Percentiles rank a stretch among this genome's conserved stretches.
These are phyloP conservation scores for Coregonus sp. DNA, from an alignment of 2,797 vertebrate species.

Conservation along the genomic window DNA sequence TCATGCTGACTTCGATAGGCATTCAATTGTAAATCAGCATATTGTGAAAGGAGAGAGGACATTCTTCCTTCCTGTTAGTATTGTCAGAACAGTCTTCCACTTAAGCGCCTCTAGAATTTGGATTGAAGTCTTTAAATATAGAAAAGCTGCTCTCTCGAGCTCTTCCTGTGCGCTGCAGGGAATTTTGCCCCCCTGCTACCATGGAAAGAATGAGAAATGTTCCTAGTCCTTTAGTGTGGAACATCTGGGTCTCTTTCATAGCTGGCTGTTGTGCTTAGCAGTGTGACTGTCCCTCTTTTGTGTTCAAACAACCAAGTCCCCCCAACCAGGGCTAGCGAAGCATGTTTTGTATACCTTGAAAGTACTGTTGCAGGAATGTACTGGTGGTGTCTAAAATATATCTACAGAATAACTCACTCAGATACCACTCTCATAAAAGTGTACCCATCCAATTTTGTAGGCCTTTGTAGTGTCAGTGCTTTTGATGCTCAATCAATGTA, in stretches of 20 bases:
- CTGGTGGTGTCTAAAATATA: too few relatives aligned
- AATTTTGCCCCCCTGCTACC: neutral
- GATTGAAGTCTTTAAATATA: neutral
- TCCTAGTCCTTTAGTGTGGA: too few relatives aligned
- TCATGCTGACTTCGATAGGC: neutral
- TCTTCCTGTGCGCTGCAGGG: neutral
- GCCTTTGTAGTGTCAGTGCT: neutral
- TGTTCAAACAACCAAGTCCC: neutral
- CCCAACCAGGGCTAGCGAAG: too few relatives aligned
- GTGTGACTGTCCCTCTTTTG: neutral
- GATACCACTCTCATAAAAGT: neutral
- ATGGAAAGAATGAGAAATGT: neutral
- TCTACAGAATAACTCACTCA: neutral
- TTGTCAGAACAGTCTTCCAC: neutral
- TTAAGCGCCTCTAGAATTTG: neutral
- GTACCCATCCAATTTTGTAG: neutral
- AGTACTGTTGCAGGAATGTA: too few relatives aligned
- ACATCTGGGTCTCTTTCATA: too few relatives aligned
- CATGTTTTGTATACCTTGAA: too few relatives aligned
- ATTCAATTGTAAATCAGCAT: neutral
- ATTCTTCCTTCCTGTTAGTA: neutral
- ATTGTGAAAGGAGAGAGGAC: neutral
- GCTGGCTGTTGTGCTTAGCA: neutral
- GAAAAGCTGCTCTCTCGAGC: neutral
- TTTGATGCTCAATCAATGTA: neutral